Conservation (phyloP, 2,797 vertebrate species). For the Halcyon badia region DNA sequence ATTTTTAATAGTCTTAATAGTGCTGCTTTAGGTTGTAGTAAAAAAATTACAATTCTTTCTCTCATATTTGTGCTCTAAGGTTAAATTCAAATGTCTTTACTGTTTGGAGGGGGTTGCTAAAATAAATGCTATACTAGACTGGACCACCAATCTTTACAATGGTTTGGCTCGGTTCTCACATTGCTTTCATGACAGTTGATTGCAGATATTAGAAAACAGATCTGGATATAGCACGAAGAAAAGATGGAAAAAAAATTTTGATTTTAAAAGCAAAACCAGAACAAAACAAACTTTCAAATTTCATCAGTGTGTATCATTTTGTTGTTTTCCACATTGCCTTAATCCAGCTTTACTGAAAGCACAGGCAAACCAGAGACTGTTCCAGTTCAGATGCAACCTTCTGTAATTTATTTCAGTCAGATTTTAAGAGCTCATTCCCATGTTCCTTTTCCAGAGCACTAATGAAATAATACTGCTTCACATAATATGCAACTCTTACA, state of each 20-base stretch:
- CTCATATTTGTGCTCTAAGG: neutral
- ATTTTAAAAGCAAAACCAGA: neutral
- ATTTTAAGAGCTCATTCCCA: neutral
- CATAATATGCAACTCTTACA: neutral
- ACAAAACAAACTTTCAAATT: neutral
- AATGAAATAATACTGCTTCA: neutral
- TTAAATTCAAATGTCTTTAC: neutral
- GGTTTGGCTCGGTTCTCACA: neutral
- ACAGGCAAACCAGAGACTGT: neutral
- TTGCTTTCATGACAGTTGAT: neutral
- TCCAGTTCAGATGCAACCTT: neutral
- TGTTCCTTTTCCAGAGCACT: conserved; percentile 16
- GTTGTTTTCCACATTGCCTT: neutral
- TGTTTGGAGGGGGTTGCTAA: neutral
- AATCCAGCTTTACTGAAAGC: neutral
- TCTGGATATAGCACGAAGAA: neutral
- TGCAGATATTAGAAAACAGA: neutral
- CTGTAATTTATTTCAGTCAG: conserved; percentile 17
- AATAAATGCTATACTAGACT: neutral
- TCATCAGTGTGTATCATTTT: neutral
- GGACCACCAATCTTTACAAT: neutral
- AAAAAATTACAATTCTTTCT: neutral
- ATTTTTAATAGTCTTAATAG: neutral
- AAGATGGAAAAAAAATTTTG: neutral
- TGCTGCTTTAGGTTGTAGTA: neutral